These are phyloP conservation scores for Lucilia cuprina DNA, from an alignment of 1,140 invertebrate species.

Conservation along the genomic window DNA sequence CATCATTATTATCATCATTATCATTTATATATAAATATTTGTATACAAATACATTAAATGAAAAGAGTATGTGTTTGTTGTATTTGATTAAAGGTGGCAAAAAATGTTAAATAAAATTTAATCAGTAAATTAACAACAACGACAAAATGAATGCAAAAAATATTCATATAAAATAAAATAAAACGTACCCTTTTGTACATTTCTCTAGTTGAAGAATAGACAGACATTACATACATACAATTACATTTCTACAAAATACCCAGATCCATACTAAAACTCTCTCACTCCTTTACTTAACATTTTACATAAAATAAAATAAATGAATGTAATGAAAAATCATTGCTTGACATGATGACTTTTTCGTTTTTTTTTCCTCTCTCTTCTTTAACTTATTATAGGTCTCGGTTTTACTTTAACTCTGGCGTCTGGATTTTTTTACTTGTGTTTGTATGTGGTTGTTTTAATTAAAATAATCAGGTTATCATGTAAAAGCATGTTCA, in stretches of 20 bases:
- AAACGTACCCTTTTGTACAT: neutral
- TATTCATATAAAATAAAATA: neutral
- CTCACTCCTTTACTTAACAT: neutral
- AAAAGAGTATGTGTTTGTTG: neutral
- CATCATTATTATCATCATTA: neutral
- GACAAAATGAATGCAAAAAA: neutral
- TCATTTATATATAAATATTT: neutral
- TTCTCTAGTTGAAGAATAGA: neutral
- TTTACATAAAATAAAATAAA: conserved; percentile 7
- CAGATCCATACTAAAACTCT: neutral
- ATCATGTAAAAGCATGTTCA: conserved; percentile 21
- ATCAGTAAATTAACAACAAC: conserved; percentile 10
- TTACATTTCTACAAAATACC: neutral
- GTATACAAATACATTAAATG: too few relatives aligned
- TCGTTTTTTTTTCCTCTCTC: neutral
- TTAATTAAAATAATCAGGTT: conserved; percentile 35
- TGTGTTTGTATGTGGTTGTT: neutral
- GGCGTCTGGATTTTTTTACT: neutral
- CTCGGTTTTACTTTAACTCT: neutral
- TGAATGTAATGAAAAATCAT: conserved; percentile 31
- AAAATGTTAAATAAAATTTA: neutral
- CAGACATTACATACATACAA: neutral
- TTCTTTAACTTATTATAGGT: neutral
- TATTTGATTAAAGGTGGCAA: neutral
- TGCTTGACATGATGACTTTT: conserved; percentile 9